A percentile compares a stretch with the other conserved stretches of the same genome.
phyloP scores from a whole-genome alignment of 2,888 invertebrate species.

The Pocota personata region DNA sequence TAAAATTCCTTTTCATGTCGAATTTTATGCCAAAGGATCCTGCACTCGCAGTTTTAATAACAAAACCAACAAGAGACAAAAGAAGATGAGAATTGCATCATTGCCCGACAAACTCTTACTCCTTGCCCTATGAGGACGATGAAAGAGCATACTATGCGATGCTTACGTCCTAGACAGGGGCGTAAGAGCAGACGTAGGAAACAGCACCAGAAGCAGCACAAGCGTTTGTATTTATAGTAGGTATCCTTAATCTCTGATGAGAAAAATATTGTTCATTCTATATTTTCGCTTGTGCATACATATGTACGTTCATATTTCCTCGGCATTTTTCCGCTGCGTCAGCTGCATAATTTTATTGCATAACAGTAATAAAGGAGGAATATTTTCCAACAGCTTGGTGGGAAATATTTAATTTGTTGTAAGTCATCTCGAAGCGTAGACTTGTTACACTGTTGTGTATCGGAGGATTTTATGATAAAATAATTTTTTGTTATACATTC shows the following conservation, averaged over 20 bases:
- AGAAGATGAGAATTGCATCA: slow-evolving; percentile 6
- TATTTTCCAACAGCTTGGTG: slow-evolving; percentile 19
- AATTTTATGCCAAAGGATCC: slow-evolving; percentile 51
- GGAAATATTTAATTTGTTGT: slow-evolving; percentile 47
- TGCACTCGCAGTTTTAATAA: slow-evolving; percentile 36
- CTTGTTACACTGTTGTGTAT: slow-evolving; percentile 16
- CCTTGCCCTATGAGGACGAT: background rate
- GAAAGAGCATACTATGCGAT: slow-evolving; percentile 8
- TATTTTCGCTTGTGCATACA: background rate
- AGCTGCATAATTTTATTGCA: slow-evolving; percentile 69
- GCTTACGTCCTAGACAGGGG: slow-evolving; percentile 30
- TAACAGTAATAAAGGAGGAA: slow-evolving; percentile 52
- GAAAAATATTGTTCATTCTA: slow-evolving; percentile 38
- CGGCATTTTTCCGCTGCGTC: slow-evolving; percentile 58
- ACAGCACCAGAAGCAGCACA: slow-evolving; percentile 5
- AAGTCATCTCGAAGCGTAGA: slow-evolving; percentile 25
- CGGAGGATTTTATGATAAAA: slow-evolving; percentile 36
- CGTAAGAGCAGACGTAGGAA: slow-evolving; percentile 11
- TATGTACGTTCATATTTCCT: no score
- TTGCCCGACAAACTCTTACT: background rate
- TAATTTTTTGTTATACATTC: slow-evolving; percentile 43
- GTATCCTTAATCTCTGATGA: slow-evolving; percentile 63
- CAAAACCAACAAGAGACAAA: slow-evolving; percentile 20
- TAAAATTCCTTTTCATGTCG: slow-evolving; percentile 61
- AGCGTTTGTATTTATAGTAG: slow-evolving; percentile 15